Evolutionary conservation across 2,113 vertebrate genomes (phyloP).

Genomic region (Saguinus midas): DNA sequence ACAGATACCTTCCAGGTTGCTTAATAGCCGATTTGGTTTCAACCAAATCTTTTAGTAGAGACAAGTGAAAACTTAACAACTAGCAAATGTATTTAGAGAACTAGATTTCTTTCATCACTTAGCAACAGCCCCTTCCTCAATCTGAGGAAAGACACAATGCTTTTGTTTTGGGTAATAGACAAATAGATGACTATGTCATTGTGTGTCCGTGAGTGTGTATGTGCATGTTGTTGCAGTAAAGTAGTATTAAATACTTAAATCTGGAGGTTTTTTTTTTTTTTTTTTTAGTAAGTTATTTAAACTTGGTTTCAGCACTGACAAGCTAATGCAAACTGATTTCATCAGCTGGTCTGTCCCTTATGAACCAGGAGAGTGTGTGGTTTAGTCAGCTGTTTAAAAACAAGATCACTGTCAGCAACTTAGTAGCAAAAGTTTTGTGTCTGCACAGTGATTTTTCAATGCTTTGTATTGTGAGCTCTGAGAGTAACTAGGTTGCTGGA

Average conservation of each 20-base stretch:
- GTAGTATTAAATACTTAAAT: conserved; percentile 72
- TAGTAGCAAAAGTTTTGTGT: conserved; percentile 54
- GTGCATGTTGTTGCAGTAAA: conserved; percentile 24
- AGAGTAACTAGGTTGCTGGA: conserved; percentile 14
- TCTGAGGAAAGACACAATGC: not conserved
- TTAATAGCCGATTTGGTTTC: conserved; percentile 50
- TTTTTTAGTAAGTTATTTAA: conserved; percentile 72
- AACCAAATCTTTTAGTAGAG: conserved; percentile 31
- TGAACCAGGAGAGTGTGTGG: conserved; percentile 36
- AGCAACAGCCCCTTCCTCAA: conserved; percentile 40
- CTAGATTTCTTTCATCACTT: conserved; percentile 44
- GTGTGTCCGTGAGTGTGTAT: not conserved
- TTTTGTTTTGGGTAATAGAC: conserved; percentile 36
- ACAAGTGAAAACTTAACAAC: conserved; percentile 32
- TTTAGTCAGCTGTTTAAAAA: conserved; percentile 62
- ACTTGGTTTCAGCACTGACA: conserved; percentile 65
- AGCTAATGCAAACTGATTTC: conserved; percentile 23
- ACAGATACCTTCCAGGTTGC: conserved; percentile 46
- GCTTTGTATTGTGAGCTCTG: conserved; percentile 2
- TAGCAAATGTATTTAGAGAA: conserved; percentile 28
- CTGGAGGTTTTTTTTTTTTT: conserved; percentile 56
- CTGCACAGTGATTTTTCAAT: conserved; percentile 41
- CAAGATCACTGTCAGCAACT: conserved; percentile 56
- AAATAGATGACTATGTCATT: conserved; percentile 5
- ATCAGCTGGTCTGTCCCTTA: conserved; percentile 60